These are phyloP conservation scores for Tetraneura akinire DNA, from an alignment of 1,140 invertebrate species.

Conservation along the genomic window DNA sequence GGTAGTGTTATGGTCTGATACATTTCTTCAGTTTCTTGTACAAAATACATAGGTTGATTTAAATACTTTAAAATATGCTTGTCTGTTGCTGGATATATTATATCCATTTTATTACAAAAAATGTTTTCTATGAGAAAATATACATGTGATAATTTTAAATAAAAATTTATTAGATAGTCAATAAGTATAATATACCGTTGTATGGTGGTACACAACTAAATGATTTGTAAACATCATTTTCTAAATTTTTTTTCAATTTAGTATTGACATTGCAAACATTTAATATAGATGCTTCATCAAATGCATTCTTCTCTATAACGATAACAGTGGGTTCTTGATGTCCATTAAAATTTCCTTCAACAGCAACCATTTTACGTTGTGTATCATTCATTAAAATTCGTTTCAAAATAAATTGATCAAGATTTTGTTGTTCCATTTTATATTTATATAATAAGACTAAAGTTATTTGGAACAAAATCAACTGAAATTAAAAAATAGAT, in stretches of 20 bases:
- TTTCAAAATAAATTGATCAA: slow-evolving; percentile 17
- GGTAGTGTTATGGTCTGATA: slow-evolving; percentile 81
- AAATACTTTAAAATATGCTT: slow-evolving; percentile 89
- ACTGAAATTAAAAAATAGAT: too few relatives aligned
- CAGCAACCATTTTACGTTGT: slow-evolving; percentile 34
- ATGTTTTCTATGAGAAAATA: slow-evolving; percentile 14
- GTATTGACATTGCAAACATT: neutral
- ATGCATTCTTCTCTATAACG: slow-evolving; percentile 34
- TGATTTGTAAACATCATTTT: slow-evolving; percentile 43
- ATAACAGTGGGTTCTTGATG: neutral
- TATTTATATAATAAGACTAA: too few relatives aligned
- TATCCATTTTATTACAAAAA: slow-evolving; percentile 65
- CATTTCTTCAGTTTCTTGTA: slow-evolving; percentile 82
- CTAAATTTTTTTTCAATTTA: slow-evolving; percentile 11
- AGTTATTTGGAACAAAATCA: too few relatives aligned
- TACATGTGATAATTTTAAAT: neutral
- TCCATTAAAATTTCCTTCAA: slow-evolving; percentile 37
- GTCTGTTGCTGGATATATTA: slow-evolving; percentile 86
- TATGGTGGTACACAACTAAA: slow-evolving; percentile 26
- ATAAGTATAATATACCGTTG: slow-evolving; percentile 12
- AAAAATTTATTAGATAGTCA: neutral
- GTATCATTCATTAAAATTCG: slow-evolving; percentile 42
- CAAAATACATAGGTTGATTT: slow-evolving; percentile 70
- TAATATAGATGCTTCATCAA: slow-evolving; percentile 23
- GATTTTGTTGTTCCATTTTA: neutral